Conservation (phyloP, 2,113 vertebrate species). For the Dryoscopus gambensis region DNA sequence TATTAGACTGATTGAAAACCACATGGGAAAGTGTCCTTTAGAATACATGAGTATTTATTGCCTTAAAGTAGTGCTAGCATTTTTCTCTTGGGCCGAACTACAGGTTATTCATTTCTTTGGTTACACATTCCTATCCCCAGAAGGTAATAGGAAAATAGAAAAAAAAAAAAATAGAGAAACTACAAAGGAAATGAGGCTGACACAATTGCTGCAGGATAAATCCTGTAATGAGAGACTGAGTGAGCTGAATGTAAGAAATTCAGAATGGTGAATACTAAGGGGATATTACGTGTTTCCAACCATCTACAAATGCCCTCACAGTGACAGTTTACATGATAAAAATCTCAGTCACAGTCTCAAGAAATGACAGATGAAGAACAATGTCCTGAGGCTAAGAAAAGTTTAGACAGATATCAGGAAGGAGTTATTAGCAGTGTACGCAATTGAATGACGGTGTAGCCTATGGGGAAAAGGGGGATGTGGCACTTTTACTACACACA, state of each 20-base stretch:
- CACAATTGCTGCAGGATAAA: not conserved
- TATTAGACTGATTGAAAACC: not conserved
- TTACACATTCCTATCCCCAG: not conserved
- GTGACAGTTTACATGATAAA: not conserved
- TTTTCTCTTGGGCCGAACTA: not conserved
- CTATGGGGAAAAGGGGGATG: not conserved
- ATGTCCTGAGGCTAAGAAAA: not conserved
- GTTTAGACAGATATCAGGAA: not conserved
- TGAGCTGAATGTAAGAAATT: not conserved
- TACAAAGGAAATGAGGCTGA: not conserved
- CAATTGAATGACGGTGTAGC: not conserved
- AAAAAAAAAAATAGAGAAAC: not conserved
- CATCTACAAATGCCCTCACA: not conserved
- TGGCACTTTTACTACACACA: not conserved
- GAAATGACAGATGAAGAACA: not conserved
- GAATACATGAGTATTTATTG: not conserved
- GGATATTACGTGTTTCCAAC: not conserved
- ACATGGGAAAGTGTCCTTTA: accelerated
- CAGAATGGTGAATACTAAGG: not conserved
- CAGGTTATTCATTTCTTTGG: not conserved
- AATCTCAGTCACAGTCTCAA: not conserved
- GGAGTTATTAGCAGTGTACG: not conserved
- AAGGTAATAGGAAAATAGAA: not conserved
- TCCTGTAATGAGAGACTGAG: not conserved
- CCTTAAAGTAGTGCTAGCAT: not conserved